Percentiles rank a stretch among this genome's conserved stretches.
Evolutionary conservation across 2,888 invertebrate species (phyloP).

Genomic region (Chloroclysta siterata): DNA sequence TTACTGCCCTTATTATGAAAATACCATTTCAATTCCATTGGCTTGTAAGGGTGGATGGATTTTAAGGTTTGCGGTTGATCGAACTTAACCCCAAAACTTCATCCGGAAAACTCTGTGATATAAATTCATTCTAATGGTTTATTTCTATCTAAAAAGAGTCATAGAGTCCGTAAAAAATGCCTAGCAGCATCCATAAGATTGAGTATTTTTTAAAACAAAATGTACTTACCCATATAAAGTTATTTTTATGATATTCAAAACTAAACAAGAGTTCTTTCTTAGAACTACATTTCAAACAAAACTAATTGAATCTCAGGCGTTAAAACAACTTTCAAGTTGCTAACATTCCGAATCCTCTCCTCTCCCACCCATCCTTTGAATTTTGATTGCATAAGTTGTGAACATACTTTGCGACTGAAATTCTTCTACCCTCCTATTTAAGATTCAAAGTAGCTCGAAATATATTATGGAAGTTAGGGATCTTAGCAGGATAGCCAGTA

Average conservation of each 20-base stretch:
- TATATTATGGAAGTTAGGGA: constrained; percentile 17
- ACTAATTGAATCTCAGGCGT: constrained; percentile 18
- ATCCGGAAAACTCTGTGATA: constrained; percentile 12
- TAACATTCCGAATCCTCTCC: constrained; percentile 36
- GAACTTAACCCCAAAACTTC: constrained; percentile 24
- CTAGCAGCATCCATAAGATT: not conserved
- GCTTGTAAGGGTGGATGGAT: no score
- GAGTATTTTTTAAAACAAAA: not conserved
- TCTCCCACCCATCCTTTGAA: constrained; percentile 38
- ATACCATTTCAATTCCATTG: no score
- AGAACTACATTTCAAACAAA: constrained; percentile 6
- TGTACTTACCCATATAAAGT: not conserved
- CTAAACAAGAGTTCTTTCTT: not conserved
- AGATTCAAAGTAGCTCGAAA: constrained; percentile 12
- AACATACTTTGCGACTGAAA: constrained; percentile 36
- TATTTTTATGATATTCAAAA: no score
- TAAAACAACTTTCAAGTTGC: constrained; percentile 34
- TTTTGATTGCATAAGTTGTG: constrained; percentile 45
- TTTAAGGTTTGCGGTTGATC: constrained; percentile 21
- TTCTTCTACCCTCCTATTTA: constrained; percentile 26
- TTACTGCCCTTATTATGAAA: no score
- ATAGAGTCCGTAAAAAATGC: not conserved
- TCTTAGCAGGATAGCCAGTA: constrained; percentile 18
- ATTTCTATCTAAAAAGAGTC: not conserved
- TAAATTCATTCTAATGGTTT: not conserved